Conservation (phyloP, 2,113 vertebrate species). For the Sapayoa aenigma region DNA sequence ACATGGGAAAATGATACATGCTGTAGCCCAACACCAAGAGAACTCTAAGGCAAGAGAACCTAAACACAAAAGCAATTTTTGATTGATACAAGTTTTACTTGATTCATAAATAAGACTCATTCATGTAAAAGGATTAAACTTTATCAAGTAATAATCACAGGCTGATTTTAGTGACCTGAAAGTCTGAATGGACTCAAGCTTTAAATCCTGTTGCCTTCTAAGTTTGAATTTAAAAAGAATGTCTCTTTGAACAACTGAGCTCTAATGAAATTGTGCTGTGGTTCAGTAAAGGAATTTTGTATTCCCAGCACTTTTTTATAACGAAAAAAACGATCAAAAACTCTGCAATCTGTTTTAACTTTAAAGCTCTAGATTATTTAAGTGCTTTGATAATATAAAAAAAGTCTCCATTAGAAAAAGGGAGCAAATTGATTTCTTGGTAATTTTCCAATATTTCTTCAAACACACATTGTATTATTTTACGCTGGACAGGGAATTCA, state of each 20-base stretch:
- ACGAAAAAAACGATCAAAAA: not conserved
- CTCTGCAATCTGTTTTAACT: constrained; percentile 19
- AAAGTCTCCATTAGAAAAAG: not conserved
- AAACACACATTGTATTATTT: not conserved
- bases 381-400: not conserved
- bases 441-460: not conserved
- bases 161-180: not conserved
- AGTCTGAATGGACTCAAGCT: not conserved
- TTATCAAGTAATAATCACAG: not conserved
- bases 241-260: constrained; percentile 23
- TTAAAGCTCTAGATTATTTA: constrained; percentile 31
- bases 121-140: not conserved
- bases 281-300: constrained; percentile 4
- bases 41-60: not conserved
- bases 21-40: not conserved
- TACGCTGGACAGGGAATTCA: not conserved
- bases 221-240: constrained; percentile 39
- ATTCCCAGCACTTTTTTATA: not conserved
- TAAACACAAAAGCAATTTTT: not conserved
- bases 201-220: constrained; percentile 24
- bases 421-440: not conserved
- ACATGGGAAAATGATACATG: not conserved
- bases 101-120: not conserved
- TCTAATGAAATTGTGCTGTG: not conserved
- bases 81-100: not conserved